Evolutionary conservation across 2,113 vertebrate genomes (phyloP).

Genomic region (Pipra filicauda): DNA sequence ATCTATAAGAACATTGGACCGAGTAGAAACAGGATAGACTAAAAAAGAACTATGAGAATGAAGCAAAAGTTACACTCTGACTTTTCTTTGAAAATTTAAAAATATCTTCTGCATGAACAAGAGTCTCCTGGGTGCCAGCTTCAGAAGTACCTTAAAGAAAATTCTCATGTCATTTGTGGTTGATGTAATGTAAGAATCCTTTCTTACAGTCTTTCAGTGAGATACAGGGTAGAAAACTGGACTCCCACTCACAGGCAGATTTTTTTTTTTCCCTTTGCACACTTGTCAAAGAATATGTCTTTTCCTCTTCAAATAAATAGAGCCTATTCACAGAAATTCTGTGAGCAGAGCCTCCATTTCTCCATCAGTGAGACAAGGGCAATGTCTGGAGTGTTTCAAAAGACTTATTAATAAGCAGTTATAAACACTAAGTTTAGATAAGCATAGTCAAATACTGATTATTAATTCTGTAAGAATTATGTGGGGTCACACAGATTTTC

Average conservation of each 20-base stretch:
- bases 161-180: slow-evolving; percentile 53
- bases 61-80: slow-evolving; percentile 33
- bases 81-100: slow-evolving; percentile 62
- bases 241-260: slow-evolving; percentile 45
- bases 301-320: background rate
- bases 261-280: slow-evolving; percentile 19
- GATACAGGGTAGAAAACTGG: slow-evolving; percentile 39
- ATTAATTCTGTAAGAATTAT: background rate
- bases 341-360: background rate
- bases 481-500: background rate
- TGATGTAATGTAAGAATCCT: slow-evolving; percentile 33
- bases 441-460: background rate
- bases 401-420: background rate
- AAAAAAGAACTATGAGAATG: background rate
- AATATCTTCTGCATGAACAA: slow-evolving; percentile 54
- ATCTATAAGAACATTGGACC: background rate
- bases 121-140: slow-evolving; percentile 48
- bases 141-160: slow-evolving; percentile 64
- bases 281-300: slow-evolving; percentile 44
- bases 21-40: background rate
- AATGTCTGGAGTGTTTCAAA: background rate
- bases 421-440: background rate
- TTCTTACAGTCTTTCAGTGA: slow-evolving; percentile 34
- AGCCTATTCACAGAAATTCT: slow-evolving; percentile 16
- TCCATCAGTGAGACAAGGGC: background rate